A percentile compares a stretch with the other conserved stretches of the same genome.
These are phyloP conservation scores for Ellobium chinense DNA, from an alignment of 2,888 invertebrate genomes.

Conservation along the genomic window DNA sequence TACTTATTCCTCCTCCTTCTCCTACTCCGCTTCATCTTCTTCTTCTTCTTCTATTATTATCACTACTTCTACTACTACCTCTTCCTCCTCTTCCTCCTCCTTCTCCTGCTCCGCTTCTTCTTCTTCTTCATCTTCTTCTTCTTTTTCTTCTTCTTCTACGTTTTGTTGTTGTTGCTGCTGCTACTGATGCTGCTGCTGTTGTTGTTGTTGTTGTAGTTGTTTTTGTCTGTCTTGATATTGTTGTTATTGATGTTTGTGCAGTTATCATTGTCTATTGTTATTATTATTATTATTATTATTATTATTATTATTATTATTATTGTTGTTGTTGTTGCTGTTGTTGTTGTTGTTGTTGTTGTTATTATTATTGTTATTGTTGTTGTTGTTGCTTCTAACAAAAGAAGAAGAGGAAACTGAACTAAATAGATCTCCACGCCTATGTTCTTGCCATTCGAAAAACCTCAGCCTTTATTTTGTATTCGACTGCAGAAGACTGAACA, in stretches of 20 bases:
- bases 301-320: slow-evolving; percentile 5
- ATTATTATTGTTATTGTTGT: background rate
- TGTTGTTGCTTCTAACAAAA: background rate
- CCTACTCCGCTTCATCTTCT: background rate
- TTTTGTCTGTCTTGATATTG: slow-evolving; percentile 3
- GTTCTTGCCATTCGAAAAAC: too few relatives aligned
- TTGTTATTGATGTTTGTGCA: slow-evolving; percentile 12
- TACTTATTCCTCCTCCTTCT: background rate
- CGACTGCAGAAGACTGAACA: too few relatives aligned
- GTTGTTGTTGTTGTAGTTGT: slow-evolving; percentile 11
- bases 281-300: slow-evolving; percentile 27
- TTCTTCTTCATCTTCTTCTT: slow-evolving; percentile 18
- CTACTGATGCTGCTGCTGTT: slow-evolving; percentile 23
- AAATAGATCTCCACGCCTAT: background rate
- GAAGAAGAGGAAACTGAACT: background rate
- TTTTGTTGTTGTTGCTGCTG: slow-evolving; percentile 4
- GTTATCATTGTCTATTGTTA: slow-evolving; percentile 21
- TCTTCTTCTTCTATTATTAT: slow-evolving; percentile 9
- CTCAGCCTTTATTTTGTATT: too few relatives aligned
- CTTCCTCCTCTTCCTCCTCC: background rate
- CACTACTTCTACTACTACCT: slow-evolving; percentile 17
- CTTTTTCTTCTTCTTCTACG: slow-evolving; percentile 3
- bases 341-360: slow-evolving; percentile 12
- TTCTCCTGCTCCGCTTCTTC: background rate
- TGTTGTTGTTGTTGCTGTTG: background rate